A percentile compares a stretch with the other conserved stretches of the same genome.
Conservation (phyloP, 2,113 vertebrate genomes). For the Polypterus bichir region DNA sequence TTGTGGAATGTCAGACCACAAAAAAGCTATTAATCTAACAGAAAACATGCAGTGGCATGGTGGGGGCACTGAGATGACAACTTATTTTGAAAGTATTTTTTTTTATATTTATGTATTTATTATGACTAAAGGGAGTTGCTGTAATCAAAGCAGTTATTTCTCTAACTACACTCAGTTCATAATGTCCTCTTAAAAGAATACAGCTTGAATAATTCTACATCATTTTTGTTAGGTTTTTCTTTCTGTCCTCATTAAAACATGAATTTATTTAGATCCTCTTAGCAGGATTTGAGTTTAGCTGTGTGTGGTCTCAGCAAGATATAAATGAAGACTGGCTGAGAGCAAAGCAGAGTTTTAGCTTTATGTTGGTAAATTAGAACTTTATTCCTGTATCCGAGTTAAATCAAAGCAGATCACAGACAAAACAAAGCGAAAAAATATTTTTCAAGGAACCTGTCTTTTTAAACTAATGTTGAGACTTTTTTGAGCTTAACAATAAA, state of each 20-base stretch:
- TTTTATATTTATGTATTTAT: too few relatives aligned
- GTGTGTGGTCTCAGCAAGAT: background rate
- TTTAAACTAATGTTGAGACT: too few relatives aligned
- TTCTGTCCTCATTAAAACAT: background rate
- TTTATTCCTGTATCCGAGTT: background rate
- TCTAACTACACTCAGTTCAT: too few relatives aligned
- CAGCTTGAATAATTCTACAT: background rate
- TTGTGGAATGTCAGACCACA: too few relatives aligned
- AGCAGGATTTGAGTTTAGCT: background rate
- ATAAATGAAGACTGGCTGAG: background rate
- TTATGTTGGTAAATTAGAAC: background rate
- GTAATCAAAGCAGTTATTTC: too few relatives aligned
- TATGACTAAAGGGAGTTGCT: too few relatives aligned
- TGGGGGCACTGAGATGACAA: too few relatives aligned
- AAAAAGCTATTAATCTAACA: too few relatives aligned
- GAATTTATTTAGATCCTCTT: background rate
- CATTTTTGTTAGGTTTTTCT: background rate
- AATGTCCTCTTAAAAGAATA: background rate
- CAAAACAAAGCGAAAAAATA: background rate
- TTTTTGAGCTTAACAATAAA: too few relatives aligned
- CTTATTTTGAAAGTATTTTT: too few relatives aligned
- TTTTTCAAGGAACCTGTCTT: too few relatives aligned
- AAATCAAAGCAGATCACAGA: background rate
- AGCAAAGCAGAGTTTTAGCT: background rate
- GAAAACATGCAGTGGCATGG: too few relatives aligned